A percentile compares a stretch with the other conserved stretches of the same genome.
phyloP scores from a whole-genome alignment of 2,113 vertebrate species.

The Xenopus tropicalis region DNA sequence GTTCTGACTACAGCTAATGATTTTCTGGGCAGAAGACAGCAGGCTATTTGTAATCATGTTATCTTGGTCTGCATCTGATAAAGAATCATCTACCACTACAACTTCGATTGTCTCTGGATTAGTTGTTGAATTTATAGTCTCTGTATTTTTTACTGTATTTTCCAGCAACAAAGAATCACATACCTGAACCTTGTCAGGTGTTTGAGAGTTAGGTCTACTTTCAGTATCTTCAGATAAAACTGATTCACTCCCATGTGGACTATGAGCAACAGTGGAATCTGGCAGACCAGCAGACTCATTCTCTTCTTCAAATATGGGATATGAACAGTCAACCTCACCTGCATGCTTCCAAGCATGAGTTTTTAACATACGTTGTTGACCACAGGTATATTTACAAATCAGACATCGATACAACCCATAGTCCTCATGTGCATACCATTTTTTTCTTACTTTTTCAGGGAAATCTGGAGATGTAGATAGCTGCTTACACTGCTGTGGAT shows the following conservation, averaged over 20 bases:
- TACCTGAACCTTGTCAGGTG: conserved; percentile 65
- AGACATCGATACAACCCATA: conserved; percentile 91
- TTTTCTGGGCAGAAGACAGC: conserved; percentile 93
- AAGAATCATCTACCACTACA: conserved; percentile 70
- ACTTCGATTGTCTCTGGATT: conserved; percentile 57
- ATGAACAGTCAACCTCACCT: conserved; percentile 90
- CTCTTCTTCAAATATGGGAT: conserved; percentile 93
- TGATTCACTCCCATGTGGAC: conserved; percentile 63
- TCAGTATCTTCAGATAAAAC: conserved; percentile 69
- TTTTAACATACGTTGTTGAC: conserved; percentile 94
- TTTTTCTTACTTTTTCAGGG: conserved; percentile 64
- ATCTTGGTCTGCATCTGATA: conserved; percentile 69
- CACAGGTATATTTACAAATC: conserved; percentile 96
- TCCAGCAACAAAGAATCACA: conserved; percentile 53
- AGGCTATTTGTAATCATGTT: conserved; percentile 75
- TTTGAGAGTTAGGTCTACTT: conserved; percentile 45
- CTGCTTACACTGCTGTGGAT: conserved; percentile 37
- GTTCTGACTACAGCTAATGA: conserved; percentile 86
- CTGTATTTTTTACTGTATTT: conserved; percentile 47
- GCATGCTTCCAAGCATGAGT: conserved; percentile 97
- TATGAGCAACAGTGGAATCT: conserved; percentile 52
- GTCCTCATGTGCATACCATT: conserved; percentile 90
- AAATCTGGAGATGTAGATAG: not conserved
- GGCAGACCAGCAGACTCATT: conserved; percentile 55
- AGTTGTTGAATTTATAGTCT: conserved; percentile 47